phyloP scores from a whole-genome alignment of 2,888 invertebrate genomes.

The Bombylius discolor region DNA sequence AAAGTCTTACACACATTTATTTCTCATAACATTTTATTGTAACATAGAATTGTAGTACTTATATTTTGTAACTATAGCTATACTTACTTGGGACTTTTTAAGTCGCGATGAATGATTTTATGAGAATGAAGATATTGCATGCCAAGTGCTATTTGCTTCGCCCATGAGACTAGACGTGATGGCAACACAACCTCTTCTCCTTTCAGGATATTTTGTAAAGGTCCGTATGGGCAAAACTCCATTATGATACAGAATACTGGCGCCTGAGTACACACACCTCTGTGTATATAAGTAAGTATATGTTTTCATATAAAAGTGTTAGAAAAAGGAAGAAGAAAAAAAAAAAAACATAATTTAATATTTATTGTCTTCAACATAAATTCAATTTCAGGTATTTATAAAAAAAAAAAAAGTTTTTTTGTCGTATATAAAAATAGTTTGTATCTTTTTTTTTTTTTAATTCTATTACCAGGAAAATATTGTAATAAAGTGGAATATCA shows the following conservation, averaged over 20 bases:
- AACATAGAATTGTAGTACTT: too few species aligned
- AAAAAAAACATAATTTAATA: not conserved
- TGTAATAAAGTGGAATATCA: too few species aligned
- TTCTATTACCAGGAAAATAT: too few species aligned
- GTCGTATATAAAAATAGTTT: too few species aligned
- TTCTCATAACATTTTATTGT: too few species aligned
- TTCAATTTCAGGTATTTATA: too few species aligned
- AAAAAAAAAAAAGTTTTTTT: too few species aligned
- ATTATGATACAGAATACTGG: conserved; percentile 92
- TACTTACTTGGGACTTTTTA: conserved; percentile 97
- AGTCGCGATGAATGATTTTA: conserved; percentile 95
- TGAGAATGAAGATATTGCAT: conserved; percentile 94
- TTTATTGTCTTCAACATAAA: too few species aligned
- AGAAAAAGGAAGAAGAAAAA: not conserved
- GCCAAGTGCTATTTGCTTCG: conserved; percentile 87
- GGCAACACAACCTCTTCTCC: conserved; percentile 75
- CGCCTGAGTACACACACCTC: conserved; percentile 85
- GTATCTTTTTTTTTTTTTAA: too few species aligned
- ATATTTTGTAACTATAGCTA: not conserved
- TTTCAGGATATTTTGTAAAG: conserved; percentile 79
- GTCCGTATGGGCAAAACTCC: conserved; percentile 96
- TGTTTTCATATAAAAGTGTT: too few species aligned
- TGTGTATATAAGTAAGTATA: conserved; percentile 29
- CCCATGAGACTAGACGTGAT: conserved; percentile 80
- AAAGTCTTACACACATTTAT: too few species aligned